Evolutionary conservation across 2,113 vertebrate genomes (phyloP).

Genomic region (Thunnus thynnus): DNA sequence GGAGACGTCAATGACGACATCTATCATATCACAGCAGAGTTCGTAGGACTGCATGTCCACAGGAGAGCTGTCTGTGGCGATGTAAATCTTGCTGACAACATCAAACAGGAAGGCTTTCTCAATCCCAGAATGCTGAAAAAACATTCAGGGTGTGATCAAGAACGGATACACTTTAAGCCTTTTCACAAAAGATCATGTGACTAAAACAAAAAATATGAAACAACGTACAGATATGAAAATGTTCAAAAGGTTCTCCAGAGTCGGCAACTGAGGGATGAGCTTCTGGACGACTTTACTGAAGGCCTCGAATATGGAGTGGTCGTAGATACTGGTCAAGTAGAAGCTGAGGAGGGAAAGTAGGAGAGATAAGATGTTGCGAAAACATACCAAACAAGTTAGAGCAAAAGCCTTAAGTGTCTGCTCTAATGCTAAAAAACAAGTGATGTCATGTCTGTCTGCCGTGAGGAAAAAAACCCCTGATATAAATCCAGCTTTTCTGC

Average conservation of each 20-base stretch:
- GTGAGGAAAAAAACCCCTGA: no score
- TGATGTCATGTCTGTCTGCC: no score
- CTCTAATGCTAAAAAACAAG: no score
- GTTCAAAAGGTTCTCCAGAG: slow-evolving; percentile 97
- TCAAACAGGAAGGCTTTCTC: slow-evolving; percentile 98
- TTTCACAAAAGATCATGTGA: background rate
- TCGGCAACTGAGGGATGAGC: slow-evolving; percentile 96
- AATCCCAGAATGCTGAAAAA: slow-evolving; percentile 94
- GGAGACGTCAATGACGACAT: slow-evolving; percentile 97
- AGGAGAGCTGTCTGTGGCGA: slow-evolving; percentile 96
- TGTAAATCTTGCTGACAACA: slow-evolving; percentile 98
- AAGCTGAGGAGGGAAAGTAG: slow-evolving; percentile 85
- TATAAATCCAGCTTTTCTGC: no score
- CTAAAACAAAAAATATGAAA: background rate
- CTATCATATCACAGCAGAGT: slow-evolving; percentile 98
- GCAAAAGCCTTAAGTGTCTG: no score
- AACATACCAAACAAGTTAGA: no score
- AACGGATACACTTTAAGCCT: background rate
- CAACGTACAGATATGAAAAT: slow-evolving; percentile 97
- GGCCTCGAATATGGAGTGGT: slow-evolving; percentile 99
- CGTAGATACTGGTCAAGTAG: slow-evolving; percentile 98
- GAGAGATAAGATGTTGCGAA: background rate
- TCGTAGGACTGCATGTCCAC: slow-evolving; percentile 99
- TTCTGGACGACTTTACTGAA: slow-evolving; percentile 99
- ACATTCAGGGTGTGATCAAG: background rate